Evolutionary conservation across 2,888 invertebrate species (phyloP), one percentile per base, ranked within the genome.

Genomic region (Mesochorus sp.): DNA sequence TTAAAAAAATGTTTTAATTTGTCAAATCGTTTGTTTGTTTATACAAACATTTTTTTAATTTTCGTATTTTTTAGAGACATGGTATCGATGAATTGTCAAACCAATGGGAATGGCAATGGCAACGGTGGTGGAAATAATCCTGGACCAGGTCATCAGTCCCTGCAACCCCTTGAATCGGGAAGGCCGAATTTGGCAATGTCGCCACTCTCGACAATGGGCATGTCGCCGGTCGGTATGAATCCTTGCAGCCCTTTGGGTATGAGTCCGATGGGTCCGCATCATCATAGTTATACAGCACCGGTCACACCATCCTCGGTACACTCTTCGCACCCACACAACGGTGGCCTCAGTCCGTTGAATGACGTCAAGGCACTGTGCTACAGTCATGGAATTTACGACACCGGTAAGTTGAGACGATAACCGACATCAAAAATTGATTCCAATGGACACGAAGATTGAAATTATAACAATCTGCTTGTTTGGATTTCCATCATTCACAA

Each of bases 231-330:
- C 1, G 87, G 83, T 2, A 85, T 87, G 81, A 88, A 88, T 53
- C 85, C 87, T 14, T 89, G 88, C 74, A 89, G 89, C 74, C 88
- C 89, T 8, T 85, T 89, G 84, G 87, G 89, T 6, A 88, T 89
- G 87, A 88, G 89, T 55, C 87, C 89, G n/a, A 89, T 89, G 88
- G 87, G 85, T 6, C 82, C 86, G n/a, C 89, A 88, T 77, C 90
- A 90, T 82, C 88, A 88, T 39, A 87, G 89, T 10, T 90, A 90
- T 81, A 85, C 89, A 3, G 85, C 88, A 6, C 86, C 90, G 3
- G 89, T 89, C 1, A 88, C 89, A n/a, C 88, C 90, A 5, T 88
- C 89, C 2, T 85, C 90, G n/a, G 87, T 88, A 28, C 90, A 90
- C 76, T 85, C 88, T 12, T 79, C 85, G 0, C 88, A 89, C 73